Conservation (phyloP, 2,888 invertebrate genomes). For the Stomorhina lunata region DNA sequence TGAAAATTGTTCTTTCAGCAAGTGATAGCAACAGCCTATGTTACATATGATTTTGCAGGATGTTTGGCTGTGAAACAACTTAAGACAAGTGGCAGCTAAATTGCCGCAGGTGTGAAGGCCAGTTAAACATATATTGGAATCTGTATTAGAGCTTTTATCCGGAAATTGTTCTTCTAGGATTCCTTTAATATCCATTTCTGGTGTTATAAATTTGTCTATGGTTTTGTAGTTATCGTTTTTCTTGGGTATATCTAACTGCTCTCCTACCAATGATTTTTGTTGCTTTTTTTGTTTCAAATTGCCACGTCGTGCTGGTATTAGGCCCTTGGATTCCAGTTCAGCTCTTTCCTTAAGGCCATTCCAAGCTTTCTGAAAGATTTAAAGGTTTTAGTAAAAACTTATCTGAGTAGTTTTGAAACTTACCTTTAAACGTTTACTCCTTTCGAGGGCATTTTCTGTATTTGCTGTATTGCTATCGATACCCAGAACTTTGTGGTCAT, state of each 20-base stretch:
- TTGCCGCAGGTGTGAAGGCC: constrained; percentile 96
- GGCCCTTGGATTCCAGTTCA: constrained; percentile 79
- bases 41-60: constrained; percentile 85
- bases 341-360: constrained; percentile 82
- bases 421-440: constrained; percentile 78
- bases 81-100: constrained; percentile 86
- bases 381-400: background rate
- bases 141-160: constrained; percentile 70
- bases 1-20: constrained; percentile 83
- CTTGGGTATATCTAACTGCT: background rate
- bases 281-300: constrained; percentile 67
- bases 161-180: constrained; percentile 82
- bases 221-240: constrained; percentile 82
- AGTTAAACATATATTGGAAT: constrained; percentile 81
- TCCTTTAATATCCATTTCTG: constrained; percentile 81
- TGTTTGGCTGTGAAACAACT: constrained; percentile 83
- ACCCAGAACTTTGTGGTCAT: constrained; percentile 87
- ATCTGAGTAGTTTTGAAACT: no score
- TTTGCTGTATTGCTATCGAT: constrained; percentile 88
- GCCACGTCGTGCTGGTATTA: constrained; percentile 72
- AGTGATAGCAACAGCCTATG: constrained; percentile 95
- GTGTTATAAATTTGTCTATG: constrained; percentile 83
- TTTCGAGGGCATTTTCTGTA: constrained; percentile 84
- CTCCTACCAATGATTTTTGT: background rate
- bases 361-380: constrained; percentile 82